A percentile compares a stretch with the other conserved stretches of the same genome.
Evolutionary conservation across 2,113 vertebrate genomes (phyloP).

Genomic region (Equus quagga): DNA sequence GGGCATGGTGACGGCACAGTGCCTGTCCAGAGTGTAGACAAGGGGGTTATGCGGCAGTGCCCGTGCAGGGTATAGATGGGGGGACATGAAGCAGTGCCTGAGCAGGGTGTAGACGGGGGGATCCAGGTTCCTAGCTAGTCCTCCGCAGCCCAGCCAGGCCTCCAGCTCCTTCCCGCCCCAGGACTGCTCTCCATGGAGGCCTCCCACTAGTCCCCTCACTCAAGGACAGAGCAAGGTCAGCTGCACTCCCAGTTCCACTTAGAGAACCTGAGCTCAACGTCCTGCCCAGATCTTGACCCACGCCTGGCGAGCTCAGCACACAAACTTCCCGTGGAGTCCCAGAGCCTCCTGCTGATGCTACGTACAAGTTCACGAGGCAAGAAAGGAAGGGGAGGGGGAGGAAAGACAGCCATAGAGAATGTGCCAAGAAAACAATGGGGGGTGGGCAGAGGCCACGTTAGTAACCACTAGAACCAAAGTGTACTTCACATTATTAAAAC

Average conservation of each 20-base stretch:
- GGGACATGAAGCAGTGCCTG: not conserved
- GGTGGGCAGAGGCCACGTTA: not conserved
- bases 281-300: not conserved
- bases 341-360: not conserved
- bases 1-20: not conserved
- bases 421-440: not conserved
- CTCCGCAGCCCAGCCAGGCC: not conserved
- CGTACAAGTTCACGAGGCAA: not conserved
- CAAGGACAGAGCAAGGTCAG: not conserved
- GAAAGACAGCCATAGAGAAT: not conserved
- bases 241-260: not conserved
- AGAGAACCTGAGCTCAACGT: not conserved
- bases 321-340: not conserved
- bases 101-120: not conserved
- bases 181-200: not conserved
- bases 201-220: too few relatives aligned
- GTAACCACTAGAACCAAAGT: not conserved
- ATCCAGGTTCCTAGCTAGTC: not conserved
- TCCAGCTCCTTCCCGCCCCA: not conserved
- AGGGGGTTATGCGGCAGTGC: not conserved
- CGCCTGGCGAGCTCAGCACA: not conserved
- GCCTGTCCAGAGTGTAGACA: not conserved
- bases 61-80: not conserved
- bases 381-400: not conserved
- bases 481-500: not conserved